These are phyloP conservation scores for Acanthis flammea DNA, from an alignment of 2,797 vertebrate genomes.

Conservation along the genomic window DNA sequence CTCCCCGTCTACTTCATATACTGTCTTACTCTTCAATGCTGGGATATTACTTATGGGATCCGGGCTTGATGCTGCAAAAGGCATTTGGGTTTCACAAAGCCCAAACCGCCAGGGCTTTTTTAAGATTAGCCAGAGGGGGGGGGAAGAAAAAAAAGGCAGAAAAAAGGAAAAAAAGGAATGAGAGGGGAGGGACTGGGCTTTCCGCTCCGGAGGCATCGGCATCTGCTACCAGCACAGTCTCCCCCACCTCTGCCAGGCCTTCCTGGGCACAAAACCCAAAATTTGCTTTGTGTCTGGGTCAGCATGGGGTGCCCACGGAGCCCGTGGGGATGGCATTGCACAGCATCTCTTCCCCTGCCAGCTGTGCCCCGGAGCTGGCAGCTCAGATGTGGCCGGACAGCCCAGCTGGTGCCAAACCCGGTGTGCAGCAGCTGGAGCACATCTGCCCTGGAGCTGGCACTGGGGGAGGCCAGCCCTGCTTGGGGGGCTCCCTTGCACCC, in stretches of 20 bases:
- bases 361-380: neutral
- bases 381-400: neutral
- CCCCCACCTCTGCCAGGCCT: neutral
- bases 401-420: accelerated
- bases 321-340: neutral
- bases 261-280: neutral
- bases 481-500: accelerated
- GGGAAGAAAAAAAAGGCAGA: neutral
- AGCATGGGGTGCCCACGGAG: neutral
- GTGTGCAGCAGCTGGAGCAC: neutral
- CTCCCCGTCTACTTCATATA: slow-evolving; percentile 71
- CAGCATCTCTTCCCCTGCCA: neutral
- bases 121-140: neutral
- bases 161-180: neutral
- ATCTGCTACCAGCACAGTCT: neutral
- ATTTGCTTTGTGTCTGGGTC: slow-evolving; percentile 5
- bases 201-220: neutral
- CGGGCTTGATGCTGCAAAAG: slow-evolving; percentile 37
- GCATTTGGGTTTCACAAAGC: slow-evolving; percentile 32
- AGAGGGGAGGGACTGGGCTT: neutral
- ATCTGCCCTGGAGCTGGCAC: neutral
- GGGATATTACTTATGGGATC: slow-evolving; percentile 69
- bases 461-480: neutral
- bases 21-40: slow-evolving; percentile 44
- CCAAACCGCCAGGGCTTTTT: slow-evolving; percentile 28